phyloP scores from a whole-genome alignment of 2,113 vertebrate genomes.

The Vidua chalybeata region DNA sequence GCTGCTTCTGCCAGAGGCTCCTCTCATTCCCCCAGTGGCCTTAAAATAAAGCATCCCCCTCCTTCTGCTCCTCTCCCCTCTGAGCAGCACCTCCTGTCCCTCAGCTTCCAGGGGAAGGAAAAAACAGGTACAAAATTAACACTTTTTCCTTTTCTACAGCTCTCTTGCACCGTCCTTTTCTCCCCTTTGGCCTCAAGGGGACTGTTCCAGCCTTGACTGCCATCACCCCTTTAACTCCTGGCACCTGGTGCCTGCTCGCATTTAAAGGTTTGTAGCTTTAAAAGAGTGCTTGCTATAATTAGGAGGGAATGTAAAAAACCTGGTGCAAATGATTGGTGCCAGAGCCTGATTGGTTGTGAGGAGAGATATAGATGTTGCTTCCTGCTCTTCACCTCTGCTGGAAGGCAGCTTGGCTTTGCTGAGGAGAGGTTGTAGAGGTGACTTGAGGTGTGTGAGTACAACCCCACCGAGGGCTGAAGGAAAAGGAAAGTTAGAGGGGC shows the following conservation, averaged over 20 bases:
- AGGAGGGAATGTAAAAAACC: background rate
- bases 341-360: background rate
- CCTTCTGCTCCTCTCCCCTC: background rate
- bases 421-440: background rate
- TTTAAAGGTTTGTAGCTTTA: background rate
- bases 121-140: background rate
- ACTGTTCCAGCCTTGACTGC: background rate
- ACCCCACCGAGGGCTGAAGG: background rate
- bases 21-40: background rate
- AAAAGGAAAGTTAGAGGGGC: background rate
- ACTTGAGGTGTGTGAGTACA: background rate
- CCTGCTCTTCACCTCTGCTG: background rate
- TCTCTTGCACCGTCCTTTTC: background rate
- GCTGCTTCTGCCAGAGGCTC: background rate
- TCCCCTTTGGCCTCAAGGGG: background rate
- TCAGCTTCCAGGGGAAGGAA: background rate
- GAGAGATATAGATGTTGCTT: background rate
- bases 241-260: background rate
- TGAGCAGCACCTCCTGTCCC: background rate
- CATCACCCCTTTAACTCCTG: background rate
- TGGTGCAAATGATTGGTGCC: conserved; percentile 20
- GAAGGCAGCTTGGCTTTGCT: background rate
- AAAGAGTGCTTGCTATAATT: background rate
- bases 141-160: background rate
- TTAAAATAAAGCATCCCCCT: background rate